Conservation (phyloP, 2,797 vertebrate genomes). For the Siniperca scherzeri region DNA sequence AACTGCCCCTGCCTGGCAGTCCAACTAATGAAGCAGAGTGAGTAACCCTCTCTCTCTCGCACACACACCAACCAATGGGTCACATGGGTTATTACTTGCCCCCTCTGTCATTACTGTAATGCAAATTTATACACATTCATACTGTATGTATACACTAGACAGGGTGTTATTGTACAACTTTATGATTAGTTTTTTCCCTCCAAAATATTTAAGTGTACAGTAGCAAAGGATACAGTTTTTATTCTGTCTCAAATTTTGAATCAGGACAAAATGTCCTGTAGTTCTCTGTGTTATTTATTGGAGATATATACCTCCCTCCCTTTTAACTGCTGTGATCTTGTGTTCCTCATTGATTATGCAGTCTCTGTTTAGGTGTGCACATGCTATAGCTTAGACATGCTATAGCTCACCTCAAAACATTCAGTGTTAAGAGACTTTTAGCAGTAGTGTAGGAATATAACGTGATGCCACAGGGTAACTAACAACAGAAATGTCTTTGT, state of each 20-base stretch:
- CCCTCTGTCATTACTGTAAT: not conserved
- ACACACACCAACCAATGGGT: not conserved
- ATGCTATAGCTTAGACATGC: too few species aligned
- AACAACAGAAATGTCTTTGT: conserved; percentile 23
- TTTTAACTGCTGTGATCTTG: too few species aligned
- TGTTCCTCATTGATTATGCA: not conserved
- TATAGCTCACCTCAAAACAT: not conserved
- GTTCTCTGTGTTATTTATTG: too few species aligned
- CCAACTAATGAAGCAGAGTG: conserved; percentile 99
- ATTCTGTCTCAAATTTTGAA: not conserved
- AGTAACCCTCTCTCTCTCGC: conserved; percentile 72
- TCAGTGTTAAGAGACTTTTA: not conserved
- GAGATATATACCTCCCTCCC: too few species aligned
- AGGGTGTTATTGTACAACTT: not conserved
- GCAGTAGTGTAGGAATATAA: not conserved
- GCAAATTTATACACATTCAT: not conserved
- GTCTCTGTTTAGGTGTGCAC: not conserved
- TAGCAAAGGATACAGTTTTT: not conserved
- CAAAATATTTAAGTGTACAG: not conserved
- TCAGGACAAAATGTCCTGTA: not conserved
- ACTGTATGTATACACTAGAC: not conserved
- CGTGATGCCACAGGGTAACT: not conserved
- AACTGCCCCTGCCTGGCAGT: conserved; percentile 98
- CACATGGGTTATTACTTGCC: not conserved
- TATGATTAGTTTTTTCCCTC: not conserved